Percentiles rank a stretch among this genome's conserved stretches.
phyloP scores from a whole-genome alignment of 2,113 vertebrate genomes.

The Tetraodon nigroviridis region DNA sequence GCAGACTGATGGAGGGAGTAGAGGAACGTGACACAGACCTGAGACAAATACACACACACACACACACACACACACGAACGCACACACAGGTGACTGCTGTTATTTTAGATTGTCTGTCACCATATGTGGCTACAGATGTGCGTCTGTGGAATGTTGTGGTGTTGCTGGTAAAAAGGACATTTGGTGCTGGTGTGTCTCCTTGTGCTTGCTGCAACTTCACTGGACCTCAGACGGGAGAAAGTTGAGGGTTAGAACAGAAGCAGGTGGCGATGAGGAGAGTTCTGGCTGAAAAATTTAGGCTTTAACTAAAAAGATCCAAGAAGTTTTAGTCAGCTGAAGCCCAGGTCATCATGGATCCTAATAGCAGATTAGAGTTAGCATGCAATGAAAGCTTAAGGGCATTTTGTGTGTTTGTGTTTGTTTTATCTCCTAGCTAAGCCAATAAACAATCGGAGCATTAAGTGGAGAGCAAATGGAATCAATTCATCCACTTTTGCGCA shows the following conservation, averaged over 20 bases:
- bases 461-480: constrained; percentile 71
- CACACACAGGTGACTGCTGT: neutral
- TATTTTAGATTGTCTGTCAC: too few relatives aligned
- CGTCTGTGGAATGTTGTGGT: too few relatives aligned
- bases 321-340: constrained; percentile 18
- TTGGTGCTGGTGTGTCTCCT: constrained; percentile 16
- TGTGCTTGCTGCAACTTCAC: constrained; percentile 66
- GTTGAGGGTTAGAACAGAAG: constrained; percentile 28
- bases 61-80: constrained; percentile 18
- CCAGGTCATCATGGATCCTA: constrained; percentile 43
- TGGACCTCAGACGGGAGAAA: constrained; percentile 59
- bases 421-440: constrained; percentile 45
- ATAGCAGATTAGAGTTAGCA: constrained; percentile 52
- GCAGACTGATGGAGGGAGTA: constrained; percentile 56
- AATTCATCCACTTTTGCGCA: constrained; percentile 73
- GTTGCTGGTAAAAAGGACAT: too few relatives aligned
- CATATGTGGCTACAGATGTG: too few relatives aligned
- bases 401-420: constrained; percentile 47
- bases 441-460: constrained; percentile 73
- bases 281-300: neutral
- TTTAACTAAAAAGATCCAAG: constrained; percentile 44
- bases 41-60: constrained; percentile 2
- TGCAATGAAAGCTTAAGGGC: constrained; percentile 44
- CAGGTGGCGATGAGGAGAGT: constrained; percentile 1
- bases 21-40: constrained; percentile 51